Base-by-base conservation (phyloP, 2,113 vertebrate species). In the Xenopus borealis region DNA sequence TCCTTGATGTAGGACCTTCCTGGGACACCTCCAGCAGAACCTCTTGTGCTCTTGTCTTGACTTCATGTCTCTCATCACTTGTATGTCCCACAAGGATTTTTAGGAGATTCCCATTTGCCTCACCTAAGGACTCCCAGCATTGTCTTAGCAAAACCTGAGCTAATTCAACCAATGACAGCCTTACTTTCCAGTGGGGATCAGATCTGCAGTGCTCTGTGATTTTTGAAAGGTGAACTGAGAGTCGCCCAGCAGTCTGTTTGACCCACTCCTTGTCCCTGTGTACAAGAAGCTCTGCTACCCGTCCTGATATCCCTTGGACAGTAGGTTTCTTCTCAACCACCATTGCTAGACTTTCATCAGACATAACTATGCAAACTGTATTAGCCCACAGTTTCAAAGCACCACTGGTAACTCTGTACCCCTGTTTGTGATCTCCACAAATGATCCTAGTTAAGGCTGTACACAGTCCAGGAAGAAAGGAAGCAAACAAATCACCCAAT, bases 401-500 rank as follows among this genome's bases (percentile, higher is more conserved):
- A 75, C 77, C 84, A 12, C 92, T 81, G 0, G 90, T 87, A 23
- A 95, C 66, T 57, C 72, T 82, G 61, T 98, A 93, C 14, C 95
- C 95, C 83, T 98, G 95, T 78, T 93, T 95, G 57, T 92, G 71
- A 59, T 98, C 95, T 72, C 92, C 95, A 0, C 92, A 88, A 57
- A 97, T 89, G 40, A 98, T 79, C 66, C 91, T 90, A 66, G 93
- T 83, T 23, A 94, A 78, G 0, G 89, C 59, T 1, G 84, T 84
- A n/a, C 92, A 92, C 72, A 97, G 85, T n/a, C 97, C 96, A 0
- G 97, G 97, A 78, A 99, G 78, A 80, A 98, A 98, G 1, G 94
- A 94, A 19, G 95, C 96, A 81, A 98, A 86, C 14, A 92, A 79
- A 57, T 87, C 83, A 57, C 95, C 94, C 0, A 94, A 82, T 3